Evolutionary conservation across 2,888 invertebrate species (phyloP).

Genomic region (Cyaniris semiargus): DNA sequence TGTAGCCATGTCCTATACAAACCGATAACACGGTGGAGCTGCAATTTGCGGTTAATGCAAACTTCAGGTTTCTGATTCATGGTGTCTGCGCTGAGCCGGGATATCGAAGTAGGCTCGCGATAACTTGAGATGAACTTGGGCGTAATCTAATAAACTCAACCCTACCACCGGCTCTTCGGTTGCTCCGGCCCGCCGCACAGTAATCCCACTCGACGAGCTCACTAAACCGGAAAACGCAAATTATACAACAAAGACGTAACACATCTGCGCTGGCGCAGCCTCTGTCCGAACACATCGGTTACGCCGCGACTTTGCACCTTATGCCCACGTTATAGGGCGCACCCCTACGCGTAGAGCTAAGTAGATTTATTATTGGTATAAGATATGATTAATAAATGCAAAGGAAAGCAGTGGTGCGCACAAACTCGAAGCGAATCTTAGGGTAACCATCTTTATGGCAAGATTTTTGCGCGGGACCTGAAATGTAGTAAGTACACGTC

Average conservation of each 20-base stretch:
- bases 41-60: not conserved
- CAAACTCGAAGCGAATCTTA: constrained; percentile 58
- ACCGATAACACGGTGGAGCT: not conserved
- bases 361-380: constrained; percentile 72
- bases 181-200: constrained; percentile 39
- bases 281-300: constrained; percentile 41
- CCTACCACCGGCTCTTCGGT: constrained; percentile 42
- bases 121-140: constrained; percentile 38
- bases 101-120: constrained; percentile 37
- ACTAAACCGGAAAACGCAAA: constrained; percentile 78
- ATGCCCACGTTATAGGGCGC: constrained; percentile 46
- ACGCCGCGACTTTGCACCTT: constrained; percentile 47
- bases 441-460: constrained; percentile 51
- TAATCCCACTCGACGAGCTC: constrained; percentile 71
- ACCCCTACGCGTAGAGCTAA: constrained; percentile 46
- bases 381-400: constrained; percentile 76
- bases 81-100: constrained; percentile 14
- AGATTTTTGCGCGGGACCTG: not conserved
- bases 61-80: not conserved
- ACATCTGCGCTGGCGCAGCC: constrained; percentile 70
- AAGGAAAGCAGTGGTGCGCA: constrained; percentile 67
- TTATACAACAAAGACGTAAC: constrained; percentile 77
- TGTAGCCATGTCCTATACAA: not conserved
- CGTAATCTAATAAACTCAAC: constrained; percentile 56
- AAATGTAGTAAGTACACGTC: no score